Evolutionary conservation across 2,888 invertebrate genomes (phyloP).

Genomic region (Macaria liturata): DNA sequence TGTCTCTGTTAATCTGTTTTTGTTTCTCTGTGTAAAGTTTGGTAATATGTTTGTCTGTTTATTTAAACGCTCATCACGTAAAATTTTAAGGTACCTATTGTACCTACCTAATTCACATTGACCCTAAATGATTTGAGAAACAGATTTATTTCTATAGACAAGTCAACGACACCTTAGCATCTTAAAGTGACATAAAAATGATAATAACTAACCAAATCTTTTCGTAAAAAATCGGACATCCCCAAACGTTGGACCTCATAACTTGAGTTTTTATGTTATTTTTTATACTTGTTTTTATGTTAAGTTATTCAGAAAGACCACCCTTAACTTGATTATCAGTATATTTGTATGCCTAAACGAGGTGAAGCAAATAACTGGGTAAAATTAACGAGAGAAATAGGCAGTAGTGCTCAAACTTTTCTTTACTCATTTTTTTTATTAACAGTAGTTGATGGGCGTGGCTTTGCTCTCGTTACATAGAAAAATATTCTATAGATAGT

Average conservation of each 20-base stretch:
- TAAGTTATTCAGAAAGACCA: conserved; percentile 42
- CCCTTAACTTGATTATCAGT: conserved; percentile 45
- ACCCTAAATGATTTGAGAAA: too few species aligned
- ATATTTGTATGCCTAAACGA: conserved; percentile 71
- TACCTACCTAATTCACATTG: too few species aligned
- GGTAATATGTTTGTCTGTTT: too few species aligned
- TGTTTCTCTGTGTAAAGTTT: too few species aligned
- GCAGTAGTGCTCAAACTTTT: conserved; percentile 10
- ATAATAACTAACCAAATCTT: conserved; percentile 6
- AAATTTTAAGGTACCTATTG: too few species aligned
- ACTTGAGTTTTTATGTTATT: conserved; percentile 17
- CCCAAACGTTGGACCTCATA: conserved; percentile 29
- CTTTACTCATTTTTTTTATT: background rate
- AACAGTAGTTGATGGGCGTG: too few species aligned
- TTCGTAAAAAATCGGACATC: conserved; percentile 19
- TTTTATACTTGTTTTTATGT: conserved; percentile 1
- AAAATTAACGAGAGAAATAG: conserved; percentile 48
- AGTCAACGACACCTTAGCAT: too few species aligned
- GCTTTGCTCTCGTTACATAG: too few species aligned
- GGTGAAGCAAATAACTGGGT: conserved; percentile 76
- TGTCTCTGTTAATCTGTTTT: too few species aligned
- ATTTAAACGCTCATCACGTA: too few species aligned
- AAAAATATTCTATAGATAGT: too few species aligned
- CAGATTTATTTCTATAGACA: too few species aligned
- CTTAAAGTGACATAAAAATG: background rate